Evolutionary conservation across 2,888 invertebrate species (phyloP).

Genomic region (Quadroppia sp.): DNA sequence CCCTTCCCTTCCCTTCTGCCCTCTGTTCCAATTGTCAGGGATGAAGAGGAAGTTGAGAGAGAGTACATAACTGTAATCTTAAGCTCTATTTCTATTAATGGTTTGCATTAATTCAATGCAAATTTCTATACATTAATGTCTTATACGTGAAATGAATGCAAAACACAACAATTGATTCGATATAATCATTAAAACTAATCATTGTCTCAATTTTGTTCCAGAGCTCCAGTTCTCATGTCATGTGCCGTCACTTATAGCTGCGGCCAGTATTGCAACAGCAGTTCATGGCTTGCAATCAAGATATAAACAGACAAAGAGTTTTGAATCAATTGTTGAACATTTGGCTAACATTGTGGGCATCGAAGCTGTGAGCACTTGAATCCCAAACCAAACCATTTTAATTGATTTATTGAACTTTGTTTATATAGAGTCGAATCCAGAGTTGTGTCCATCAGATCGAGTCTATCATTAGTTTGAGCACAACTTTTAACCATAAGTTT

Average conservation of each 20-base stretch:
- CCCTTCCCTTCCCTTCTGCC: background rate
- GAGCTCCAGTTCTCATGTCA: slow-evolving; percentile 39
- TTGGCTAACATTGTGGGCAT: background rate
- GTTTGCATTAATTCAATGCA: background rate
- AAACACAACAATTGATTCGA: slow-evolving; percentile 8
- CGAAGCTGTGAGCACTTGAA: background rate
- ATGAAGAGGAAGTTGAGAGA: background rate
- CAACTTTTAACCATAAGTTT: background rate
- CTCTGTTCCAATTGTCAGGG: background rate
- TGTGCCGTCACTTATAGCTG: slow-evolving; percentile 44
- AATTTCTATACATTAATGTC: background rate
- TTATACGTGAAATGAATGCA: background rate
- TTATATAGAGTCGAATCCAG: slow-evolving; percentile 13
- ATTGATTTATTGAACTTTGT: background rate
- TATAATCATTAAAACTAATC: background rate
- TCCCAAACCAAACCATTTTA: no score
- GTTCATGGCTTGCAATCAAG: slow-evolving; percentile 56
- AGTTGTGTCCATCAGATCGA: slow-evolving; percentile 22
- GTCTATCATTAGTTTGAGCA: background rate
- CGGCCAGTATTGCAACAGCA: slow-evolving; percentile 45
- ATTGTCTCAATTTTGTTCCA: background rate
- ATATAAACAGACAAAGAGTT: background rate
- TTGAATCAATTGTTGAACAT: background rate
- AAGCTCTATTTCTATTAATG: background rate
- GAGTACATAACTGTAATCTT: slow-evolving; percentile 13